Percentiles rank a stretch among this genome's conserved stretches.
Evolutionary conservation across 1,140 invertebrate species (phyloP).

Genomic region (Sycophila sp.): DNA sequence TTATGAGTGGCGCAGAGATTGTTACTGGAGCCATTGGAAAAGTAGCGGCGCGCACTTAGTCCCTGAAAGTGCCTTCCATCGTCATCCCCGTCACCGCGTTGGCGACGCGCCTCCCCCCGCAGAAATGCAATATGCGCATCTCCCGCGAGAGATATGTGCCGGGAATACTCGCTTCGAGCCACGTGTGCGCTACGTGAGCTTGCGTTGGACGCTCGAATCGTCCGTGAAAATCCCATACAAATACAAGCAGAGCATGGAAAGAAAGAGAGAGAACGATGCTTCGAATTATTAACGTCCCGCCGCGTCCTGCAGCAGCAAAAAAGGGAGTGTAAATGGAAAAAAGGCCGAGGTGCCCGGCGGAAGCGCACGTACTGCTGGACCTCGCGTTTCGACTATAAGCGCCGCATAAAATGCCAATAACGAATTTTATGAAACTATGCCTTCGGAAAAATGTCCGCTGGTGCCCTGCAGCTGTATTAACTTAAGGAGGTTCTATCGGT

Average conservation of each 20-base stretch:
- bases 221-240: constrained; percentile 9
- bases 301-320: neutral
- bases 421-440: no score
- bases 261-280: neutral
- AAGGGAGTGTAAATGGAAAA: neutral
- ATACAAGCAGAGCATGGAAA: neutral
- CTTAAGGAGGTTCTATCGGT: no score
- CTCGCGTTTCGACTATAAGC: no score
- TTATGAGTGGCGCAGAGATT: neutral
- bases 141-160: constrained; percentile 24
- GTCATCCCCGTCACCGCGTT: constrained; percentile 8
- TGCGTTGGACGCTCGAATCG: neutral
- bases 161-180: constrained; percentile 15
- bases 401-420: constrained; percentile 31
- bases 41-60: constrained; percentile 41
- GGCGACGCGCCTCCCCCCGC: neutral
- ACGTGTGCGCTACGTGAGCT: neutral
- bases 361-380: constrained; percentile 32
- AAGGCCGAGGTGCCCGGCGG: constrained; percentile 7
- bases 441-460: neutral
- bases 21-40: constrained; percentile 13
- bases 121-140: constrained; percentile 48
- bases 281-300: neutral
- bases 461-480: no score
- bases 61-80: constrained; percentile 38